Evolutionary conservation across 1,140 invertebrate genomes (phyloP).

Genomic region (Notospermus geniculatus): DNA sequence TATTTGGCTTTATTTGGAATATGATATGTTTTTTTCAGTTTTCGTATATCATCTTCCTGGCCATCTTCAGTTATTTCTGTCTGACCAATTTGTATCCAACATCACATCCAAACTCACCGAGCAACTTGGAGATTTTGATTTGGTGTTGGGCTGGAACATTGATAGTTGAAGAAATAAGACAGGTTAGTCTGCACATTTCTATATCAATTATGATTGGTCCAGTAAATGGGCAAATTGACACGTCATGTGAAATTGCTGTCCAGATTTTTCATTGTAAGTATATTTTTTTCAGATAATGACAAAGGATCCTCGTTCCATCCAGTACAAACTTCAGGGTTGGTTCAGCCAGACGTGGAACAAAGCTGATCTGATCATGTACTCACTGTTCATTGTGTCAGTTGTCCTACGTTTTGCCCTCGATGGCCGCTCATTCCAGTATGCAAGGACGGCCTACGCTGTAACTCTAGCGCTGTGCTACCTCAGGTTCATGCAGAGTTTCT

Average conservation of each 20-base stretch:
- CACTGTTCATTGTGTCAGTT: slow-evolving; percentile 39
- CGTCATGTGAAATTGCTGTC: no score
- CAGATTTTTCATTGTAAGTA: no score
- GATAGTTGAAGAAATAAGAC: slow-evolving; percentile 25
- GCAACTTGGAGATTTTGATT: slow-evolving; percentile 17
- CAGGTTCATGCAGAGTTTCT: slow-evolving; percentile 49
- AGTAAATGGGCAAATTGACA: no score
- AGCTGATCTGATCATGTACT: slow-evolving; percentile 47
- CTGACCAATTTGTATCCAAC: slow-evolving; percentile 16
- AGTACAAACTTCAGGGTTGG: slow-evolving; percentile 42
- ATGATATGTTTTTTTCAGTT: slow-evolving; percentile 25
- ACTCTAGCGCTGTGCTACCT: slow-evolving; percentile 42
- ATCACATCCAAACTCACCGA: not conserved
- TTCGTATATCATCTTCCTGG: slow-evolving; percentile 24
- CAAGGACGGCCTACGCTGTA: slow-evolving; percentile 35
- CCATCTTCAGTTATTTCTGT: slow-evolving; percentile 25
- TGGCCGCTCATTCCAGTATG: slow-evolving; percentile 29
- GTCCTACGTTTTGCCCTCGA: slow-evolving; percentile 35
- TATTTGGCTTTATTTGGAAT: no score
- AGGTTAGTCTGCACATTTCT: slow-evolving; percentile 20
- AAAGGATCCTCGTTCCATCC: slow-evolving; percentile 33
- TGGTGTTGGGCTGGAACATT: slow-evolving; percentile 20
- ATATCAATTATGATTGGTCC: no score
- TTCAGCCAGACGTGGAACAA: slow-evolving; percentile 45
- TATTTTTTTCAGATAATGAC: slow-evolving; percentile 31